Percentiles rank a stretch among this genome's conserved stretches.
phyloP scores from a whole-genome alignment of 2,888 invertebrate genomes.

The Nudaria mundana region DNA sequence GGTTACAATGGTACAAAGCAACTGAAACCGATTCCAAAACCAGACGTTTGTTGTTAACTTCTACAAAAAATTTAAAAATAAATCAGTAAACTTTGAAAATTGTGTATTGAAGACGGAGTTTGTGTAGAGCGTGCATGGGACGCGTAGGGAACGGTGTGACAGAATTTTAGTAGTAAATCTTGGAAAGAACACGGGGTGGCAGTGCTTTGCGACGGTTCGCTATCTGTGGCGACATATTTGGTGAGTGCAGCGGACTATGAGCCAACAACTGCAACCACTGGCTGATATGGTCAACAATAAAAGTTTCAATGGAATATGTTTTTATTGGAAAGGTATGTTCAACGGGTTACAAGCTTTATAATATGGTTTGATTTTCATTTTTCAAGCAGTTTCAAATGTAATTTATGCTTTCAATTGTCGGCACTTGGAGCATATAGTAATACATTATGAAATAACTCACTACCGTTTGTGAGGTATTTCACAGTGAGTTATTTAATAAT shows the following conservation, averaged over 20 bases:
- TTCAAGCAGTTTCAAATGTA: too few species aligned
- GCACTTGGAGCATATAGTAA: too few species aligned
- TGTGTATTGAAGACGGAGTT: conserved; percentile 25
- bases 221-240: conserved; percentile 76
- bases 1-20: conserved; percentile 21
- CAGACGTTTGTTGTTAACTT: conserved; percentile 35
- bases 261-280: too few species aligned
- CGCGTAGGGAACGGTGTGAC: conserved; percentile 45
- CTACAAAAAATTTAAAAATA: conserved; percentile 47
- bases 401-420: too few species aligned
- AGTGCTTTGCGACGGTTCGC: conserved; percentile 30
- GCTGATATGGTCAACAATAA: conserved; percentile 1
- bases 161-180: conserved; percentile 64
- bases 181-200: conserved; percentile 28
- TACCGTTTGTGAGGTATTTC: too few species aligned
- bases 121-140: conserved; percentile 25
- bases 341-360: too few species aligned
- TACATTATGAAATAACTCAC: too few species aligned
- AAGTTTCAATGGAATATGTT: too few species aligned
- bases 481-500: too few species aligned
- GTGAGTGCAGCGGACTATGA: conserved; percentile 58
- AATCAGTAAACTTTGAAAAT: conserved; percentile 41
- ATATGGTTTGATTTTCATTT: too few species aligned
- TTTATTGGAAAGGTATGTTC: too few species aligned
- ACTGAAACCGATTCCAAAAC: conserved; percentile 15